A percentile compares a stretch with the other conserved stretches of the same genome.
Conservation (phyloP, 1,140 invertebrate genomes). For the Ostrea edulis region DNA sequence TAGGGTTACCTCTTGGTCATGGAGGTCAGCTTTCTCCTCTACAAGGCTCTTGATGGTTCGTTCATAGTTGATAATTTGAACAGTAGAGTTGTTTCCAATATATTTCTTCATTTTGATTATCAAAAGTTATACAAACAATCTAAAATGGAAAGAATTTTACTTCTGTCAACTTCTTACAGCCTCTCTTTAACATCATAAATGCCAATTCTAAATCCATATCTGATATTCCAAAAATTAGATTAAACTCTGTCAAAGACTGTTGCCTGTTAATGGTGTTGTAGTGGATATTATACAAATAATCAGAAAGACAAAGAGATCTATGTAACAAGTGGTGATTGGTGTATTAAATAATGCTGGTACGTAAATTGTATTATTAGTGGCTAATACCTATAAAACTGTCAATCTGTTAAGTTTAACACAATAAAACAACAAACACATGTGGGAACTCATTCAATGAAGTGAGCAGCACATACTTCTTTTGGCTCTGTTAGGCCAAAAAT, state of each 20-base stretch:
- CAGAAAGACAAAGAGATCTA: neutral
- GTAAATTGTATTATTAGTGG: neutral
- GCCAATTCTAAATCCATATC: neutral
- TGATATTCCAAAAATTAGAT: neutral
- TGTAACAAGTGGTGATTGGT: conserved; percentile 4
- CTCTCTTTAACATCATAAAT: neutral
- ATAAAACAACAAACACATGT: too few species aligned
- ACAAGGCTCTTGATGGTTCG: conserved; percentile 59
- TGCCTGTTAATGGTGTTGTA: neutral
- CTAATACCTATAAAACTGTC: too few species aligned
- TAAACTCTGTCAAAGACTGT: neutral
- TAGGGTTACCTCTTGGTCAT: conserved; percentile 60
- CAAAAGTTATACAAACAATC: conserved; percentile 74
- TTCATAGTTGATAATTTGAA: conserved; percentile 62
- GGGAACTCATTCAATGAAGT: too few species aligned
- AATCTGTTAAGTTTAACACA: too few species aligned
- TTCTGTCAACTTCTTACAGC: neutral
- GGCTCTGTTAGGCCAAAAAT: too few species aligned
- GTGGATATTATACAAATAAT: neutral
- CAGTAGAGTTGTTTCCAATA: conserved; percentile 62
- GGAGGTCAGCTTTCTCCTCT: conserved; percentile 56
- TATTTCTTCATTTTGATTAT: conserved; percentile 66
- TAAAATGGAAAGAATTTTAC: conserved; percentile 59
- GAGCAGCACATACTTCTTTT: too few species aligned
- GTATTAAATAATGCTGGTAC: neutral